Conservation (phyloP, 2,888 invertebrate species). For the Trissolcus brochymenae region DNA sequence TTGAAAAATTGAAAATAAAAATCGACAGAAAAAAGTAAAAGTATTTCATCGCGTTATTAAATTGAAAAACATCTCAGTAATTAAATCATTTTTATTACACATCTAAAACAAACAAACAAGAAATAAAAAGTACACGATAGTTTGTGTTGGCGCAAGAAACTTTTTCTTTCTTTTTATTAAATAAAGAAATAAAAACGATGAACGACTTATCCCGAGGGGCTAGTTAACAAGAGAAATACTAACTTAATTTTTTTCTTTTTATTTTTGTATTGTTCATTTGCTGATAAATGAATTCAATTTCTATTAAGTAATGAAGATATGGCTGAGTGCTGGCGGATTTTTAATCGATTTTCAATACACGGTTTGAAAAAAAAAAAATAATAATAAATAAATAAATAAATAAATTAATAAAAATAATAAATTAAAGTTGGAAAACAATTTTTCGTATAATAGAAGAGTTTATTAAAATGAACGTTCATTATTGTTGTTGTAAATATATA, state of each 20-base stretch:
- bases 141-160: constrained; percentile 20
- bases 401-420: too few species aligned
- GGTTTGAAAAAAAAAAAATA: too few species aligned
- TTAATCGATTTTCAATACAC: too few species aligned
- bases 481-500: too few species aligned
- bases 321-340: too few species aligned
- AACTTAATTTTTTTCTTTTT: constrained; percentile 21
- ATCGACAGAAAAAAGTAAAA: neutral
- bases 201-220: constrained; percentile 23
- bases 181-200: constrained; percentile 22
- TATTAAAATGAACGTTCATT: too few species aligned
- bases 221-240: constrained; percentile 35
- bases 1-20: neutral
- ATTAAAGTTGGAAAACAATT: too few species aligned
- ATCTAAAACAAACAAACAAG: constrained; percentile 6
- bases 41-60: constrained; percentile 7
- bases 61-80: constrained; percentile 7
- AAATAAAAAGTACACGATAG: constrained; percentile 12
- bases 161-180: constrained; percentile 29
- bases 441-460: too few species aligned
- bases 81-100: constrained; percentile 13
- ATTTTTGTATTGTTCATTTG: neutral
- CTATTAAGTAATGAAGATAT: too few species aligned
- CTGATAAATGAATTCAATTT: too few species aligned
- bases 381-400: too few species aligned